Evolutionary conservation across 2,888 invertebrate species (phyloP).

Genomic region (Sympetrum striolatum): DNA sequence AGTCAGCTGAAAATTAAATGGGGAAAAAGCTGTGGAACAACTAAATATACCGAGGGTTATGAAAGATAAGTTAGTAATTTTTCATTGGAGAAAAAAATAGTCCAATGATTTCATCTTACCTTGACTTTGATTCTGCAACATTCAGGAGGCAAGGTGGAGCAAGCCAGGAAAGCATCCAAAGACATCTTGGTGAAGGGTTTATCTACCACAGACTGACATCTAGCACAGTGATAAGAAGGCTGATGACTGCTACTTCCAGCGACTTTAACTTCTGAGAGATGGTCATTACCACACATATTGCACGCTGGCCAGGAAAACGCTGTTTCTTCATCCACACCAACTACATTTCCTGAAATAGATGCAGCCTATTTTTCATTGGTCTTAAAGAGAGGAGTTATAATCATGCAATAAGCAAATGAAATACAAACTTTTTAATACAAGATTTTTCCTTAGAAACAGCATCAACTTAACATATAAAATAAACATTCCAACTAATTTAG

Average conservation of each 20-base stretch:
- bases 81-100: not conserved
- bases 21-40: not conserved
- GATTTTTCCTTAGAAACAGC: too few relatives aligned
- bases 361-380: not conserved
- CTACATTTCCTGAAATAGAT: slow-evolving; percentile 45
- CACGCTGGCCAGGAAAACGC: slow-evolving; percentile 48
- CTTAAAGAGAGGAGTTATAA: too few relatives aligned
- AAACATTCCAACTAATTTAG: too few relatives aligned
- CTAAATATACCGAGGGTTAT: not conserved
- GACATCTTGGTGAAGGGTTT: slow-evolving; percentile 15
- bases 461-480: too few relatives aligned
- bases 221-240: not conserved
- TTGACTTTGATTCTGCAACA: not conserved
- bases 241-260: not conserved
- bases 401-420: too few relatives aligned
- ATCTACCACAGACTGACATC: not conserved
- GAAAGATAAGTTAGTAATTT: not conserved
- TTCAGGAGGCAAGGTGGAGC: slow-evolving; percentile 4
- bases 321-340: slow-evolving; percentile 49
- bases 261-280: slow-evolving; percentile 12
- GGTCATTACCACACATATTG: slow-evolving; percentile 46
- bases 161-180: slow-evolving; percentile 25
- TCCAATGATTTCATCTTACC: not conserved
- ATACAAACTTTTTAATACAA: too few relatives aligned
- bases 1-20: not conserved